A percentile compares a stretch with the other conserved stretches of the same genome.
These are phyloP conservation scores for Aleiodes leptofemur DNA, from an alignment of 2,888 invertebrate species.

Conservation along the genomic window DNA sequence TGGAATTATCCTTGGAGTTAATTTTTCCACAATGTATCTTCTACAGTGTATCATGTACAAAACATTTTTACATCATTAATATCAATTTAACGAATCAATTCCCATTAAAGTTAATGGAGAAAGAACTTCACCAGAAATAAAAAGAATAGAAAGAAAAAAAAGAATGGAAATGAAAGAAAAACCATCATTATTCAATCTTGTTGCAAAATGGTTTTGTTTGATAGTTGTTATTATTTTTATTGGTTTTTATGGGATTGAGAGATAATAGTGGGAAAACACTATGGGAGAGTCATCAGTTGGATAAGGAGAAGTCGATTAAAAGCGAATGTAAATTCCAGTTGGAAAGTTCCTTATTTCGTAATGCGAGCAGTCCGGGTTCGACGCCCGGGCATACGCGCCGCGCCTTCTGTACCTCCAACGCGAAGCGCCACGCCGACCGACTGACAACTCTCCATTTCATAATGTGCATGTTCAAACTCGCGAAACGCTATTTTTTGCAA, in stretches of 20 bases:
- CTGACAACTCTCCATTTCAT: slow-evolving; percentile 49
- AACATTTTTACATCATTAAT: slow-evolving; percentile 1
- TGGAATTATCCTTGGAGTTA: slow-evolving; percentile 65
- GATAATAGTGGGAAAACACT: slow-evolving; percentile 24
- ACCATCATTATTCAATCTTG: neutral
- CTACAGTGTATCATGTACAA: neutral
- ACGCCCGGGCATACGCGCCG: slow-evolving; percentile 58
- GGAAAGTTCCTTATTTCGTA: slow-evolving; percentile 69
- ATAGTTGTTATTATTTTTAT: neutral
- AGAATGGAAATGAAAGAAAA: neutral
- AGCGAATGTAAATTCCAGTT: slow-evolving; percentile 57
- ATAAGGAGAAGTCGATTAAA: slow-evolving; percentile 42
- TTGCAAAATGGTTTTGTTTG: slow-evolving; percentile 6
- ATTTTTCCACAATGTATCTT: slow-evolving; percentile 19
- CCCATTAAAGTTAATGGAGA: neutral
- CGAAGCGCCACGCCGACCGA: slow-evolving; percentile 45
- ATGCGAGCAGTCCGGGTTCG: slow-evolving; percentile 67
- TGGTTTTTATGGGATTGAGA: neutral
- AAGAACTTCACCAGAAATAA: too few relatives aligned
- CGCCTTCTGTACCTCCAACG: slow-evolving; percentile 51
- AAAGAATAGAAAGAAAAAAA: too few relatives aligned
- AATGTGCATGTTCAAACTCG: slow-evolving; percentile 19
- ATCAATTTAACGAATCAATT: slow-evolving; percentile 6
- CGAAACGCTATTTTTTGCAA: too few relatives aligned
- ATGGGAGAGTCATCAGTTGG: slow-evolving; percentile 17